phyloP scores from a whole-genome alignment of 2,797 vertebrate genomes.

The Periparus ater region DNA sequence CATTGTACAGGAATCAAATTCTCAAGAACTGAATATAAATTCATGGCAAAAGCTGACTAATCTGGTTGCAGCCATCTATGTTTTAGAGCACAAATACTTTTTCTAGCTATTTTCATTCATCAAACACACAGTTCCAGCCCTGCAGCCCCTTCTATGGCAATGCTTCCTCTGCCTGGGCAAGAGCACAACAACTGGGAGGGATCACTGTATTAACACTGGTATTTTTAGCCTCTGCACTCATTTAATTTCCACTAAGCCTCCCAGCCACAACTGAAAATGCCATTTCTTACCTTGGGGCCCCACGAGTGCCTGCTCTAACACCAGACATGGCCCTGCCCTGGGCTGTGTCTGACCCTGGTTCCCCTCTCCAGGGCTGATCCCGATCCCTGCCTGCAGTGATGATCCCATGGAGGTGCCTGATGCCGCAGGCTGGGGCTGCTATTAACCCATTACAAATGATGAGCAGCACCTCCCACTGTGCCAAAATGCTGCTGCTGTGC shows the following conservation, averaged over 20 bases:
- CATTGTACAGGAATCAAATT: not conserved
- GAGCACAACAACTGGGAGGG: not conserved
- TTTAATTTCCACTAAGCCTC: not conserved
- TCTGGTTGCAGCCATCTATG: not conserved
- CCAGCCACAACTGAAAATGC: not conserved
- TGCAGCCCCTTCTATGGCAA: constrained; percentile 42
- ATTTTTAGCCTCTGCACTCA: constrained; percentile 14
- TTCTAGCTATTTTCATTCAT: constrained; percentile 34
- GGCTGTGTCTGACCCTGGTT: not conserved
- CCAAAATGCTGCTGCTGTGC: not conserved
- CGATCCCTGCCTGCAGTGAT: accelerated
- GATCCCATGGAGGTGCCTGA: not conserved
- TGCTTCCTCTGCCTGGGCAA: not conserved
- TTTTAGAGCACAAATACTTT: not conserved
- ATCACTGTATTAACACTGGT: not conserved
- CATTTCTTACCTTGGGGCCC: not conserved
- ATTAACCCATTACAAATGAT: not conserved
- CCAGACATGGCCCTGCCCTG: not conserved
- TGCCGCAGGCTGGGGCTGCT: not conserved
- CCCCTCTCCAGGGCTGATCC: not conserved
- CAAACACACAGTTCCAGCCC: not conserved
- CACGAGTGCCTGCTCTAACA: not conserved
- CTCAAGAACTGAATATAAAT: not conserved
- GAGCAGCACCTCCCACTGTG: not conserved
- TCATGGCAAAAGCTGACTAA: not conserved